Conservation (phyloP, 2,113 vertebrate genomes). For the Haplotaxodon microlepis region DNA sequence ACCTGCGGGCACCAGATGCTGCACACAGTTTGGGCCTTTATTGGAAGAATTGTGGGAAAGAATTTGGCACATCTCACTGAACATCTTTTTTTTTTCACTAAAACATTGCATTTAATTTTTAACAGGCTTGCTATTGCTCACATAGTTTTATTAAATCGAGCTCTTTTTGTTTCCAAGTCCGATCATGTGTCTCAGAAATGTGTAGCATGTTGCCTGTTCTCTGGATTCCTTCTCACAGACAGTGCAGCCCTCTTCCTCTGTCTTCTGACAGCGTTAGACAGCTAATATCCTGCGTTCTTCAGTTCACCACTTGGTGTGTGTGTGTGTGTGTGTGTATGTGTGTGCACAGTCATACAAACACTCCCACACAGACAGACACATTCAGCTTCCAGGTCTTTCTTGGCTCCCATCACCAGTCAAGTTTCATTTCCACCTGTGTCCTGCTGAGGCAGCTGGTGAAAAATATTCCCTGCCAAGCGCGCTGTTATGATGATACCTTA, state of each 20-base stretch:
- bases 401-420: conserved; percentile 33
- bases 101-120: not conserved
- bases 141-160: not conserved
- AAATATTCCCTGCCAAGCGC: conserved; percentile 19
- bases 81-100: not conserved
- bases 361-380: not conserved
- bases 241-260: not conserved
- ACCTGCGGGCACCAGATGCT: conserved; percentile 9
- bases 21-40: not conserved
- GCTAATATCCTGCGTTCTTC: conserved; percentile 1
- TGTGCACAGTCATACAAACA: not conserved
- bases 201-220: not conserved
- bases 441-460: conserved; percentile 61
- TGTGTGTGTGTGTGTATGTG: not conserved
- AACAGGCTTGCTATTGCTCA: not conserved
- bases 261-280: not conserved
- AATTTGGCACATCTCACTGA: not conserved
- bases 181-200: not conserved
- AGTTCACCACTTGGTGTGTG: not conserved
- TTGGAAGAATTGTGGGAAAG: not conserved
- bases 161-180: not conserved
- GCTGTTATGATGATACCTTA: conserved; percentile 46
- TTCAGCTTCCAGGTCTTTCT: conserved; percentile 38
- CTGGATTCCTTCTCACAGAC: not conserved
- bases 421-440: conserved; percentile 51